phyloP scores from a whole-genome alignment of 30 jellyfish, hydroid and myxozoan genomes.

The Hydra vulgaris region DNA sequence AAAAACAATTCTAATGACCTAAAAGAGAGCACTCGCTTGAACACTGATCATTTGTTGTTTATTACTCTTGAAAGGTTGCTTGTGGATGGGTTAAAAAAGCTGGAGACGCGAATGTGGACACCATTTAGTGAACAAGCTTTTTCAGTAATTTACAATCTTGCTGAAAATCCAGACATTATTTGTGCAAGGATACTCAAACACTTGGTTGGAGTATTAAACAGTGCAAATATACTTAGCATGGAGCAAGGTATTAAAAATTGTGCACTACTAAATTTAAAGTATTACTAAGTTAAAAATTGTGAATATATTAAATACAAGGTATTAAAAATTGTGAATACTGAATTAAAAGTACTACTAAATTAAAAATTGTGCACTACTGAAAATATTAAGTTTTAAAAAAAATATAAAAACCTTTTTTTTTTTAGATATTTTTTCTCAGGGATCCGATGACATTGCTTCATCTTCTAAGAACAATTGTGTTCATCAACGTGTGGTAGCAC shows the following conservation, averaged over 20 bases:
- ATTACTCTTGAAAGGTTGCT: conserved; percentile 38
- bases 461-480: not conserved
- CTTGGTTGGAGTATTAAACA: conserved; percentile 36
- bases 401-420: too few species aligned
- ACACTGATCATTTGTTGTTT: conserved; percentile 49
- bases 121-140: conserved; percentile 62
- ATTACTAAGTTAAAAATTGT: not conserved
- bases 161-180: conserved; percentile 77
- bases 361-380: too few species aligned
- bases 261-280: not conserved
- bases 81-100: conserved; percentile 25
- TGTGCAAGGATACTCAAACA: conserved; percentile 43
- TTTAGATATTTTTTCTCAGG: not conserved
- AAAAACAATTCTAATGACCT: conserved; percentile 32
- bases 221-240: not conserved
- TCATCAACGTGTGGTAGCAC: conserved; percentile 68
- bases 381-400: too few species aligned
- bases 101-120: conserved; percentile 51
- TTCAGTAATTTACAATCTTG: conserved; percentile 53
- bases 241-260: not conserved
- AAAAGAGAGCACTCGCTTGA: conserved; percentile 62
- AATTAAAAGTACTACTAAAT: too few species aligned
- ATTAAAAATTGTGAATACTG: too few species aligned
- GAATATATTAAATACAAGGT: too few species aligned
- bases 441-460: not conserved